Conservation (phyloP, 2,888 invertebrate species). For the Platerodrilus igneus region DNA sequence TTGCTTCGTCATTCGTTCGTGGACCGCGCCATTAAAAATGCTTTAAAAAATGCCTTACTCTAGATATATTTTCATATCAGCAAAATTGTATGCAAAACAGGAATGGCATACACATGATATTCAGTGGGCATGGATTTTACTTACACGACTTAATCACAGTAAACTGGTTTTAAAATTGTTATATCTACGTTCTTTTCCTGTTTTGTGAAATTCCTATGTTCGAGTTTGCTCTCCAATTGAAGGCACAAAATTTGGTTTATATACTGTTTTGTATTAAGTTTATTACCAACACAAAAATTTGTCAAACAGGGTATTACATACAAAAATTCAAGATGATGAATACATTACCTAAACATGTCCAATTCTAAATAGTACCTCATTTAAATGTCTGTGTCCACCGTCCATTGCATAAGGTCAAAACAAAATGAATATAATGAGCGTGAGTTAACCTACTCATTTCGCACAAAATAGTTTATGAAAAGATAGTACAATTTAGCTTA, state of each 20-base stretch:
- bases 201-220: no score
- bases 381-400: conserved; percentile 9
- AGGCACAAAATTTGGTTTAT: no score
- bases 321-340: no score
- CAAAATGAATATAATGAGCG: no score
- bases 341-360: not conserved
- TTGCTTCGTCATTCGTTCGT: conserved; percentile 73
- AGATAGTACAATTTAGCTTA: no score
- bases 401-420: conserved; percentile 5
- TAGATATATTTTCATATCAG: conserved; percentile 27
- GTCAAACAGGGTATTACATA: conserved; percentile 16
- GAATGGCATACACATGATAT: not conserved
- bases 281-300: no score
- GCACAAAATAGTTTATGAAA: no score
- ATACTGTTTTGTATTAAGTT: no score
- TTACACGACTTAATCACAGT: conserved; percentile 9
- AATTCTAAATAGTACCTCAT: not conserved
- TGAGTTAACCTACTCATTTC: no score
- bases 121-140: conserved; percentile 15
- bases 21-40: conserved; percentile 64
- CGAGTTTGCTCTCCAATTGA: no score
- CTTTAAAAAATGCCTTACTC: conserved; percentile 18
- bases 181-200: no score
- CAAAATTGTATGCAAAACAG: not conserved
- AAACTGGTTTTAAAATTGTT: no score